Evolutionary conservation across 2,113 vertebrate genomes (phyloP).

Genomic region (Callorhinus ursinus): DNA sequence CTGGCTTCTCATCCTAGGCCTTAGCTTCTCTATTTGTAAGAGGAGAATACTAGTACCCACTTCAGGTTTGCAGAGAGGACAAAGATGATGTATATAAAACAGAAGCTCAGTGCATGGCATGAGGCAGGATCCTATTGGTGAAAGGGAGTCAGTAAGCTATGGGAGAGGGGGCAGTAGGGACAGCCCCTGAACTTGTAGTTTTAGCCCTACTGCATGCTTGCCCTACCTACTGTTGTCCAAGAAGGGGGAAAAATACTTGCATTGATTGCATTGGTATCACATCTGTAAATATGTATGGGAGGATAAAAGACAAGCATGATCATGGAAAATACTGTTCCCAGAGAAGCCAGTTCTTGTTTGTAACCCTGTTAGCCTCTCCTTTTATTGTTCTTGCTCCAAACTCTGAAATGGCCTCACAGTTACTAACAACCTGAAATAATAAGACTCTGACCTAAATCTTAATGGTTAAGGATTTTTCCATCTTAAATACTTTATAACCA

Average conservation of each 20-base stretch:
- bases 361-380: not conserved
- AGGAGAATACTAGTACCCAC: not conserved
- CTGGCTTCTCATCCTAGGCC: not conserved
- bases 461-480: not conserved
- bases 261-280: not conserved
- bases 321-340: not conserved
- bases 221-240: not conserved
- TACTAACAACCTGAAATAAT: not conserved
- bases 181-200: not conserved
- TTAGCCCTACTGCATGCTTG: not conserved
- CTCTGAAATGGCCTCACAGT: not conserved
- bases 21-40: not conserved
- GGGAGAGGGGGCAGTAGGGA: rapidly evolving
- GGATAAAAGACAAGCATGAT: not conserved
- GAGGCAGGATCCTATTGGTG: rapidly evolving
- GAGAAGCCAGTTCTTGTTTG: not conserved
- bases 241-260: not conserved
- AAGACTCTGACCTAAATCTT: not conserved
- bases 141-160: not conserved
- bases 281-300: not conserved
- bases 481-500: not conserved
- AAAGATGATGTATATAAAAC: not conserved
- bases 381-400: not conserved
- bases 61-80: not conserved
- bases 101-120: not conserved